Base-by-base conservation (phyloP, 1,140 invertebrate species). In the Danaus melanippus region DNA sequence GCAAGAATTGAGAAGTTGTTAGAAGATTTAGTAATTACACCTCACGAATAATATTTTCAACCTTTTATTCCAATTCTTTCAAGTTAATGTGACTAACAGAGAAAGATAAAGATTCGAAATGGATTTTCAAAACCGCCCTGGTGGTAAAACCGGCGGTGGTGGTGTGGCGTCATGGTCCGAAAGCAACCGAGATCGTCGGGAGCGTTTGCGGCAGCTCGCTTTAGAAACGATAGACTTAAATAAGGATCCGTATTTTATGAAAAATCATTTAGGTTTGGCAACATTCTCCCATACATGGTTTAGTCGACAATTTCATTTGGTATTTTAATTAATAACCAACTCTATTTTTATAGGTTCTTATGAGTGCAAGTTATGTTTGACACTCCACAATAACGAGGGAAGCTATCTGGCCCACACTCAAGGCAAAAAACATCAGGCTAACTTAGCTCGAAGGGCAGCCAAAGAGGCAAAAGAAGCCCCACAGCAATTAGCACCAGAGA, bases 361-460 rank as follows among this genome's bases (percentile, higher is more conserved):
- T 88, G 98, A 99, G 87, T 99, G 98, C 84, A 99, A 99, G 89
- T 86, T 99, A 0, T 99, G 98, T 90, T 84, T 99, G 11, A 99
- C 98, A 1, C 88, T 99, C 10, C 98, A 99, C 79, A 99, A 99
- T 74, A 99, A 99, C 89, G 98, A 99, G 87, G 98, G 98, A 2
- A 99, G 97, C 79, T 99, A 99, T 79, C 89, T 99, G 68, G 98
- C 98, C 10, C 98, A 99, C 74, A 99, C 98, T 0, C 98, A 99
- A 87, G 98, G 98, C n/a, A 99, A 99, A 80, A 99, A 99, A 73
- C 98, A 99, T 95, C 98, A 99, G 85, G 96, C 97, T 0, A 99
- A 99, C 88, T 90, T 99, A 73, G 98, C 98, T 8, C 89, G 98
- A 42, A 89, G 98, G 87, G 98, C 98, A 49, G 98, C 98, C 0